These are phyloP conservation scores for Seriola quinqueradiata DNA, from an alignment of 2,113 vertebrate species.

Conservation along the genomic window DNA sequence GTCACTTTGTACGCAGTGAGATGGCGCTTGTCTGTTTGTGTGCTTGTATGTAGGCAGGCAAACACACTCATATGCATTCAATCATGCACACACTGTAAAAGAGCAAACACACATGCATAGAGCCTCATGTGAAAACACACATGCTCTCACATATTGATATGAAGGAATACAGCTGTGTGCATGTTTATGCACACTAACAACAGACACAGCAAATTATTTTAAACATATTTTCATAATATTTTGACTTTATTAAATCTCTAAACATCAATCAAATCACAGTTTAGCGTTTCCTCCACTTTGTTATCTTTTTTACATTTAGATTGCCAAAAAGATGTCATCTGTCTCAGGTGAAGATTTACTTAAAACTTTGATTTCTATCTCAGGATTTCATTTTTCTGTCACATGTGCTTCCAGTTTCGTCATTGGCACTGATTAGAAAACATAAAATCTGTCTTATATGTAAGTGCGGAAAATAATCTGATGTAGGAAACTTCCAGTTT, in stretches of 20 bases:
- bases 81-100: slow-evolving; percentile 34
- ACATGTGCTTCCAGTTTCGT: background rate
- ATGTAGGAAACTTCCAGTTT: slow-evolving; percentile 2
- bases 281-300: background rate
- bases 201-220: background rate
- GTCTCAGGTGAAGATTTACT: slow-evolving; percentile 16
- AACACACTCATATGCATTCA: slow-evolving; percentile 17
- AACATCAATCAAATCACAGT: background rate
- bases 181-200: background rate
- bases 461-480: background rate
- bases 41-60: slow-evolving; percentile 41
- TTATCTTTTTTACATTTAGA: background rate
- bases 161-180: slow-evolving; percentile 10
- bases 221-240: background rate
- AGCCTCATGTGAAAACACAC: background rate
- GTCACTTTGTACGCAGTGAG: slow-evolving; percentile 41
- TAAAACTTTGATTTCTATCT: background rate
- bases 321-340: background rate
- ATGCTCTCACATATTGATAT: background rate
- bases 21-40: slow-evolving; percentile 46
- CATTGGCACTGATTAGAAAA: background rate
- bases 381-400: background rate
- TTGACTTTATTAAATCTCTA: background rate
- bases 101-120: slow-evolving; percentile 5
- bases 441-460: background rate